A percentile compares a stretch with the other conserved stretches of the same genome.
phyloP scores from a whole-genome alignment of 2,797 vertebrate genomes.

The Mus minutoides region DNA sequence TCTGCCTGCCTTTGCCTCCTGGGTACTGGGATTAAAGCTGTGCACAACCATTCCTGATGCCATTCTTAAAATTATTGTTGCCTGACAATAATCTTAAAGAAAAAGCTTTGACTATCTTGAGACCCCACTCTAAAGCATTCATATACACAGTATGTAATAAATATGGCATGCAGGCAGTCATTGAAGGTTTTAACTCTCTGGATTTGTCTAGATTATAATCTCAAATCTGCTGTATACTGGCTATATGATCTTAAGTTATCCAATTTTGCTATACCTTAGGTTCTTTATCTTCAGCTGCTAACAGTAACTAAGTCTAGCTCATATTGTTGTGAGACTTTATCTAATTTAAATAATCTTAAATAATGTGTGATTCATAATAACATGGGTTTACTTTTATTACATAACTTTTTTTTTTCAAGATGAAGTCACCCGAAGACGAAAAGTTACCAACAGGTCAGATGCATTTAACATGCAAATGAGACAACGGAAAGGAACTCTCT shows the following conservation, averaged over 20 bases:
- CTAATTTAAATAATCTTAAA: conserved; percentile 69
- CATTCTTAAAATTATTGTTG: conserved; percentile 32
- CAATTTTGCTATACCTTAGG: conserved; percentile 21
- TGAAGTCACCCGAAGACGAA: conserved; percentile 93
- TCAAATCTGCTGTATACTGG: conserved; percentile 11
- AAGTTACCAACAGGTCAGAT: conserved; percentile 93
- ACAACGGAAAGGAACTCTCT: conserved; percentile 95
- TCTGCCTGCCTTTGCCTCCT: background rate
- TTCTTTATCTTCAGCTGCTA: conserved; percentile 57
- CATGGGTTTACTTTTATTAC: conserved; percentile 74
- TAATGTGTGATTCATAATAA: conserved; percentile 71
- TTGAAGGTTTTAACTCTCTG: conserved; percentile 32
- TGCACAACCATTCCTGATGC: background rate
- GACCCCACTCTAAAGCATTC: background rate
- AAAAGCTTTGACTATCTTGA: conserved; percentile 2
- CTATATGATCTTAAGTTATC: conserved; percentile 58
- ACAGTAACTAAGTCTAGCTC: conserved; percentile 26
- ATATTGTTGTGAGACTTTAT: conserved; percentile 45
- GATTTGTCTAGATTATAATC: conserved; percentile 46
- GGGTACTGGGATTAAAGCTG: background rate
- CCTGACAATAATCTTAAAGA: conserved; percentile 21
- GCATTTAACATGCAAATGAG: conserved; percentile 98
- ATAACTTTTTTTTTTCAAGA: conserved; percentile 88
- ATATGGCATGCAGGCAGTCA: background rate
- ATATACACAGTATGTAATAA: background rate